Evolutionary conservation across 2,113 vertebrate genomes (phyloP), one percentile per base, ranked within the genome.

Genomic region (Anarhynchus alexandrinus): DNA sequence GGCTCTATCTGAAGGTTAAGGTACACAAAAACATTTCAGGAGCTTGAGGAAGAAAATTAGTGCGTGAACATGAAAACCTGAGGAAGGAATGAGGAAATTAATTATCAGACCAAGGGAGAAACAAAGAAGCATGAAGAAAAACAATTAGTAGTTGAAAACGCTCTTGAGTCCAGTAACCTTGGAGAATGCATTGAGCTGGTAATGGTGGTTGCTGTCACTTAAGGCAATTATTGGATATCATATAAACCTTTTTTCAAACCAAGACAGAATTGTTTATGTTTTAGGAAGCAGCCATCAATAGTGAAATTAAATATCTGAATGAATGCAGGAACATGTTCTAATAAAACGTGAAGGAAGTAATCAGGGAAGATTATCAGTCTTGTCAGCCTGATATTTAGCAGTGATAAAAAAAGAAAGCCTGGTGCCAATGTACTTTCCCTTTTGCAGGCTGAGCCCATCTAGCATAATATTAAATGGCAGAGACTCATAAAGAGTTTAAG

Each of bases 301-400:
- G 66, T 92, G 52, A 83, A 95, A 96, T 97, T 96, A 97, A 97
- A 94, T 86, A 87, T 77, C 84, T 86, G 87, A 94, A 96, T 94
- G 88, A 94, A 94, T 93, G 91, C 86, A 64, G 90, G 67, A 62
- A 62, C 79, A 86, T 92, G 82, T 71, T 82, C 95, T 90, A 88
- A 95, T 96, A 96, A 94, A 96, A 94, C 2, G 5, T 69, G 88
- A 91, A 83, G 90, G 66, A 92, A 95, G 72, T 87, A 94, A 96
- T 97, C 88, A 85, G 59, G 32, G 22, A 77, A 91, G 73, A 93
- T 92, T 83, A 91, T 94, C 73, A 18, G 51, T 90, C 80, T 80
- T 90, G 70, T 71, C 65, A 29, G 34, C 25, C 52, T 58, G 45
- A 78, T 92, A 90, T 93, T 94, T 86, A 97, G 54, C 71, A 83